Base-by-base conservation (phyloP, 2,113 vertebrate genomes). In the Python bivittatus region DNA sequence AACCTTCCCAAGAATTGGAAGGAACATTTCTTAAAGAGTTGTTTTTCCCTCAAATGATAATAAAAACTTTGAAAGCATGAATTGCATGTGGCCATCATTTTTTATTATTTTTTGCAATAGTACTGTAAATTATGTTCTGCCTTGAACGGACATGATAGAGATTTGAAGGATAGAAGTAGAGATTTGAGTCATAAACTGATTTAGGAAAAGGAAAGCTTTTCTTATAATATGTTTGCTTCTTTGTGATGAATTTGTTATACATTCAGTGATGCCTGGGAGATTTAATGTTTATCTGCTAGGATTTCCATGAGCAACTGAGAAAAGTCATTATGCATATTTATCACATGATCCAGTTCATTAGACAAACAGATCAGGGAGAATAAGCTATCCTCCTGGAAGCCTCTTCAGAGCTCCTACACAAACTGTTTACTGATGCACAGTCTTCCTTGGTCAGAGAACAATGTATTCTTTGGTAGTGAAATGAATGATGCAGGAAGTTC, bases 271-370 rank as follows among this genome's bases (percentile, higher is more conserved):
- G 91, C 94, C 53, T 92, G 9, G 91, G 96, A 93, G 97, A 95
- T 94, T 96, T 84, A 48, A 54, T 89, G 79, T 96, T 97, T 96
- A 96, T 95, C 95, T 97, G 90, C 84, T 94, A 94, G 86, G 91
- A 95, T 97, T 97, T 94, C 96, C 97, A 94, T 96, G 97, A 97
- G 97, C 97, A 92, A 94, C 96, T 98, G 96, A 98, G 96, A 96
- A 97, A 93, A 95, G 94, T 97, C 93, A 97, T 97, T 97, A 97
- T 98, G 95, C 94, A 93, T 93, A 95, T 94, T 94, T 92, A 95
- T 96, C 98, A 97, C 96, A 94, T 97, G 97, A 96, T 93, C 94
- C 95, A 96, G 97, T 97, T 97, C 97, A 97, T 97, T 97, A 97
- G 95, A 94, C 96, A 96, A 95, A 96, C 96, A 94, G 93, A 97